phyloP scores from a whole-genome alignment of 2,797 vertebrate species.

The Sorex maritimensis region DNA sequence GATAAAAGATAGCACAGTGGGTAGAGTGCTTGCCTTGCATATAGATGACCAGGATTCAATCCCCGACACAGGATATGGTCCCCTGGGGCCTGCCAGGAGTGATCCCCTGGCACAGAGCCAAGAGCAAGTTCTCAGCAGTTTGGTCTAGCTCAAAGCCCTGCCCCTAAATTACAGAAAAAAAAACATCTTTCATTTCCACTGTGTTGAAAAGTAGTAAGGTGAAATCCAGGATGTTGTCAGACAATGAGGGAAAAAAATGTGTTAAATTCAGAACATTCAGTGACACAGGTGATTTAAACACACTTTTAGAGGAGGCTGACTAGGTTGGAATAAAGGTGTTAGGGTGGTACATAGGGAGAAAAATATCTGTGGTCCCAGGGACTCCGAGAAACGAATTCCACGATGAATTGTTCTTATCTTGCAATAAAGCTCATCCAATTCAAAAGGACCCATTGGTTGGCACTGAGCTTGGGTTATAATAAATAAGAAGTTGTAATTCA shows the following conservation, averaged over 20 bases:
- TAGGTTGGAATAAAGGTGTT: neutral
- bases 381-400: neutral
- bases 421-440: neutral
- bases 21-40: too few relatives aligned
- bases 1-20: too few relatives aligned
- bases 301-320: neutral
- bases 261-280: neutral
- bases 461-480: conserved; percentile 34
- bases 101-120: too few relatives aligned
- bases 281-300: neutral
- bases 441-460: conserved; percentile 4
- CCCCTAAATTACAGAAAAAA: neutral
- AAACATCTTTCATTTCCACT: neutral
- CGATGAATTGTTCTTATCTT: neutral
- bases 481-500: conserved; percentile 65
- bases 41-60: too few relatives aligned
- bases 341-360: neutral
- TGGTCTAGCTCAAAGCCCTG: too few relatives aligned
- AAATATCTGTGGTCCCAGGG: neutral
- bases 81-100: too few relatives aligned
- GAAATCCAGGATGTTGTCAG: neutral
- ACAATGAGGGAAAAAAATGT: neutral
- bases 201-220: neutral
- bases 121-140: too few relatives aligned
- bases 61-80: too few relatives aligned